These are phyloP conservation scores for Pinctada fucata DNA, from an alignment of 2,888 invertebrate species.

Conservation along the genomic window DNA sequence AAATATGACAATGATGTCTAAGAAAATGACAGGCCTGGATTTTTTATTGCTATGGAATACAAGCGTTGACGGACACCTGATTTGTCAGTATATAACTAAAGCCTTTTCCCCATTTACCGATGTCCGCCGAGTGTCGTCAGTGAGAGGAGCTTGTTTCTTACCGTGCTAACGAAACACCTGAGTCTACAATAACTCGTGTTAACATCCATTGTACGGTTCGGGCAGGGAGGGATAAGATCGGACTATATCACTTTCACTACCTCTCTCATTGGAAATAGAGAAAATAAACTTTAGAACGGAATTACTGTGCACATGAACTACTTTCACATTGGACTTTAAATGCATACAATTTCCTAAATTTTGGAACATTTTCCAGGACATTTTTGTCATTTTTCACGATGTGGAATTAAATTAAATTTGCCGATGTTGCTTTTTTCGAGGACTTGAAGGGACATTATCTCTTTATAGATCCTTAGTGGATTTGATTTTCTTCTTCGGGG, in stretches of 20 bases:
- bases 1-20: neutral
- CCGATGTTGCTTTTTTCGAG: neutral
- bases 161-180: neutral
- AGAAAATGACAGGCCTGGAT: neutral
- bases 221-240: too few relatives aligned
- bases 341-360: too few relatives aligned
- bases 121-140: neutral
- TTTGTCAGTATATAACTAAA: neutral
- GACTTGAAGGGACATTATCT: slow-evolving; percentile 7
- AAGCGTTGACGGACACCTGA: neutral
- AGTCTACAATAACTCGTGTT: neutral
- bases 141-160: neutral
- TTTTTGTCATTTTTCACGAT: too few relatives aligned
- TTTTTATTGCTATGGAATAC: neutral
- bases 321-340: too few relatives aligned
- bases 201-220: too few relatives aligned
- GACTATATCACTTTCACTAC: too few relatives aligned
- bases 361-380: too few relatives aligned
- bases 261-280: too few relatives aligned
- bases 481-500: slow-evolving; percentile 7
- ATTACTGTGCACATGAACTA: too few relatives aligned
- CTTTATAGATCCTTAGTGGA: neutral
- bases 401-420: neutral
- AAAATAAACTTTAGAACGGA: too few relatives aligned
- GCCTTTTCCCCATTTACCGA: neutral